These are phyloP conservation scores for Rhyacophila brunnea DNA, from an alignment of 1,140 invertebrate species.

Conservation along the genomic window DNA sequence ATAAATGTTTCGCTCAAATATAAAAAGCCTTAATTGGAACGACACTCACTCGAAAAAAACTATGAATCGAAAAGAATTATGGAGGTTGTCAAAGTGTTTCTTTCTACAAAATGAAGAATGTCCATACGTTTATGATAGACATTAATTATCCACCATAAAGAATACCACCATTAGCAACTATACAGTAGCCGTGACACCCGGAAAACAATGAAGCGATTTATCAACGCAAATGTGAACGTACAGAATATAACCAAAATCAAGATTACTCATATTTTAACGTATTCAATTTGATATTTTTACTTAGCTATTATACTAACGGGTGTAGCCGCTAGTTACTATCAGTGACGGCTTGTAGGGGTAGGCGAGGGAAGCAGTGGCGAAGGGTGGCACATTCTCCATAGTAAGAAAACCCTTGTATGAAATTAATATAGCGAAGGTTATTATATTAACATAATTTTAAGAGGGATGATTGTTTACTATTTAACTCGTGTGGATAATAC, in stretches of 20 bases:
- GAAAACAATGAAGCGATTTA: constrained; percentile 35
- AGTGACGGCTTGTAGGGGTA: too few relatives aligned
- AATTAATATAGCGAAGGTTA: too few relatives aligned
- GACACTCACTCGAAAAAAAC: neutral
- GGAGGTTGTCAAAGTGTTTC: constrained; percentile 22
- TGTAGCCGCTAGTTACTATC: too few relatives aligned
- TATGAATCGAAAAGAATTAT: constrained; percentile 4
- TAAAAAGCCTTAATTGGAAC: neutral
- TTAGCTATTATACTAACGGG: neutral
- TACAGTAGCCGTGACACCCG: constrained; percentile 29
- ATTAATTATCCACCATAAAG: constrained; percentile 28
- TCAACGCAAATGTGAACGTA: constrained; percentile 30
- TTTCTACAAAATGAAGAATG: constrained; percentile 29
- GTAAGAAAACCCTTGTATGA: too few relatives aligned
- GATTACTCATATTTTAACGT: constrained; percentile 9
- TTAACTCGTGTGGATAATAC: too few relatives aligned
- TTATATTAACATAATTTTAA: too few relatives aligned
- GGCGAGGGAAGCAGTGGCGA: too few relatives aligned
- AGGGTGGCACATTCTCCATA: too few relatives aligned
- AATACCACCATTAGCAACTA: constrained; percentile 29
- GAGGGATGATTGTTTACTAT: too few relatives aligned
- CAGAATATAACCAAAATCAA: constrained; percentile 15
- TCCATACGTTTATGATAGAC: constrained; percentile 19
- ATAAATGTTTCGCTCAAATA: constrained; percentile 4
- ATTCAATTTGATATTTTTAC: constrained; percentile 27